These are phyloP conservation scores for Lithobates sylvaticus DNA, from an alignment of 2,797 vertebrate genomes.

Conservation along the genomic window DNA sequence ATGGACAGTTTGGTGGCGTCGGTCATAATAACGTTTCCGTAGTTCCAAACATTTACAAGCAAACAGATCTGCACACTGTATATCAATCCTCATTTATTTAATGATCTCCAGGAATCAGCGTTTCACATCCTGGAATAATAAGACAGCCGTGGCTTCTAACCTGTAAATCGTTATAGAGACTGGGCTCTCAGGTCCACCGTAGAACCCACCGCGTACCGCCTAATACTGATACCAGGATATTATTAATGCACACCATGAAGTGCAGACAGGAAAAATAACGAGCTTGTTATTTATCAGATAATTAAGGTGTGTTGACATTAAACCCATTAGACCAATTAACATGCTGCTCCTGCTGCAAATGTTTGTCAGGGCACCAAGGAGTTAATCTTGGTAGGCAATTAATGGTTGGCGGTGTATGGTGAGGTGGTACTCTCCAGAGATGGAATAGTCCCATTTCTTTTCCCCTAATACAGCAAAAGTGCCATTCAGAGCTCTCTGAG, in stretches of 20 bases:
- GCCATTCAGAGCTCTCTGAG: slow-evolving; percentile 65
- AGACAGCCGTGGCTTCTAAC: too few relatives aligned
- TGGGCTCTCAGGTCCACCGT: background rate
- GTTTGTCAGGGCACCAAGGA: slow-evolving; percentile 68
- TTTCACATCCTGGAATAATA: too few relatives aligned
- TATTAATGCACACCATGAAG: slow-evolving; percentile 60
- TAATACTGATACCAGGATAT: slow-evolving; percentile 38
- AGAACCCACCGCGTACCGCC: slow-evolving; percentile 24
- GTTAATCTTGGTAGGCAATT: slow-evolving; percentile 69
- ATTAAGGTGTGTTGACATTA: slow-evolving; percentile 75
- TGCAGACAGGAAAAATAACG: slow-evolving; percentile 65
- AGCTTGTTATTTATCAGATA: slow-evolving; percentile 70
- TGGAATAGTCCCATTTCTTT: too few relatives aligned
- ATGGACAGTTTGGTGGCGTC: too few relatives aligned
- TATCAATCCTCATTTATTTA: too few relatives aligned
- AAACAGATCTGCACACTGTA: too few relatives aligned
- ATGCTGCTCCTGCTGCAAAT: slow-evolving; percentile 69
- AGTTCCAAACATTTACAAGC: too few relatives aligned
- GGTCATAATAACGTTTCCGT: too few relatives aligned
- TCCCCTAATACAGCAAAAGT: slow-evolving; percentile 57
- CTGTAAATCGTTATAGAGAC: background rate
- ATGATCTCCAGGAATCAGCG: too few relatives aligned
- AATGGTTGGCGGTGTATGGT: slow-evolving; percentile 64
- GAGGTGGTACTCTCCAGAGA: slow-evolving; percentile 59
- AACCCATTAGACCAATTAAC: slow-evolving; percentile 76